phyloP scores from a whole-genome alignment of 2,888 invertebrate species.

The Diloba caeruleocephala region DNA sequence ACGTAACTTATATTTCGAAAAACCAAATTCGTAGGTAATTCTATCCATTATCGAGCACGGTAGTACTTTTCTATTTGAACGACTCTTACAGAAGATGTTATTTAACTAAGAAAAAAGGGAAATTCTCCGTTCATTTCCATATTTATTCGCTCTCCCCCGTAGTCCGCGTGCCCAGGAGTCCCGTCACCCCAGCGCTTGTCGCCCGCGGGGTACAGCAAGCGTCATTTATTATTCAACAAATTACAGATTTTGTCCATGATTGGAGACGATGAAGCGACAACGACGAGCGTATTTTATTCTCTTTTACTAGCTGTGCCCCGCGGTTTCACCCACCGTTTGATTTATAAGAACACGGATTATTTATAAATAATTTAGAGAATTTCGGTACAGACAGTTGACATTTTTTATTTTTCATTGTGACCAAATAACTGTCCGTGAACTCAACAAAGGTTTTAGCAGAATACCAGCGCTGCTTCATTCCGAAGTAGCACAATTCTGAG shows the following conservation, averaged over 20 bases:
- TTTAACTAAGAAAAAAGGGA: slow-evolving; percentile 21
- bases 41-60: background rate
- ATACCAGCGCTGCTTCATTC: too few relatives aligned
- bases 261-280: slow-evolving; percentile 7
- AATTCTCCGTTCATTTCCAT: slow-evolving; percentile 23
- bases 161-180: background rate
- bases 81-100: slow-evolving; percentile 11
- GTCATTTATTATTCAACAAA: slow-evolving; percentile 46
- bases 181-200: background rate
- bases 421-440: too few relatives aligned
- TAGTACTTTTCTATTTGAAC: slow-evolving; percentile 17
- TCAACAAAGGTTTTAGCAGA: too few relatives aligned
- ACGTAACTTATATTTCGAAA: background rate
- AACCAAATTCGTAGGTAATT: background rate
- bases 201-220: slow-evolving; percentile 7
- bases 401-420: too few relatives aligned
- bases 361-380: too few relatives aligned
- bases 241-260: slow-evolving; percentile 33
- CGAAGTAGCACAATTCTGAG: too few relatives aligned
- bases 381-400: too few relatives aligned
- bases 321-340: too few relatives aligned
- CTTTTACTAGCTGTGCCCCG: too few relatives aligned
- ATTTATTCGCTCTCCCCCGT: background rate
- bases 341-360: too few relatives aligned
- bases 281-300: background rate